Evolutionary conservation across 2,797 vertebrate species (phyloP).

Genomic region (Mycteria americana): DNA sequence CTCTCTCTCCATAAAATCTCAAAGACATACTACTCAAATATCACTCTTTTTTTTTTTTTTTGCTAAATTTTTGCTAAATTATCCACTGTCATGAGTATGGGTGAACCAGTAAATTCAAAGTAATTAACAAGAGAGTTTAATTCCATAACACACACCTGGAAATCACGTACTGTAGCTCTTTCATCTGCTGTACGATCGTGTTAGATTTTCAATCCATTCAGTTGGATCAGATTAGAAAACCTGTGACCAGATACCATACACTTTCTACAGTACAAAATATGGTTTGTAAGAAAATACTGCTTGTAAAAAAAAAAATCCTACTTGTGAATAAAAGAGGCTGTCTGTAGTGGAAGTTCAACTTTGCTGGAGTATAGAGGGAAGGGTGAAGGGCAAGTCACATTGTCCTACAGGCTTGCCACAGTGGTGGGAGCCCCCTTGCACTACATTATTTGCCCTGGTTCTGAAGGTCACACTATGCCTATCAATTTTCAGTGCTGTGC

Average conservation of each 20-base stretch:
- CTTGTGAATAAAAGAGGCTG: not conserved
- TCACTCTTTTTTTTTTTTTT: not conserved
- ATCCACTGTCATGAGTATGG: not conserved
- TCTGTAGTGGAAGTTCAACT: not conserved
- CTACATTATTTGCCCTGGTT: not conserved
- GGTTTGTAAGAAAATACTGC: not conserved
- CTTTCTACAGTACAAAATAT: not conserved
- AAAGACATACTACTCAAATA: not conserved
- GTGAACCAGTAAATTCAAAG: not conserved
- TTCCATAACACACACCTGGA: not conserved
- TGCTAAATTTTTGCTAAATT: not conserved
- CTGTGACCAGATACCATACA: not conserved
- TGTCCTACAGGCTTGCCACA: not conserved
- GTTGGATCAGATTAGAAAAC: not conserved
- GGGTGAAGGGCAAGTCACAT: not conserved
- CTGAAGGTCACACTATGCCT: slow-evolving; percentile 31
- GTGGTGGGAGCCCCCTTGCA: not conserved
- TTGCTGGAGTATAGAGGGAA: not conserved
- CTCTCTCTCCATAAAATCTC: not conserved
- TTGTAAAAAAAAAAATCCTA: not conserved
- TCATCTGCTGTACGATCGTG: not conserved
- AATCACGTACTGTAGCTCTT: not conserved
- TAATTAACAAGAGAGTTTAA: not conserved
- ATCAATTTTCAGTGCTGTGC: slow-evolving; percentile 39
- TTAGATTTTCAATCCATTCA: not conserved